phyloP scores from a whole-genome alignment of 2,113 vertebrate genomes.

The Corythoichthys haematopterus region DNA sequence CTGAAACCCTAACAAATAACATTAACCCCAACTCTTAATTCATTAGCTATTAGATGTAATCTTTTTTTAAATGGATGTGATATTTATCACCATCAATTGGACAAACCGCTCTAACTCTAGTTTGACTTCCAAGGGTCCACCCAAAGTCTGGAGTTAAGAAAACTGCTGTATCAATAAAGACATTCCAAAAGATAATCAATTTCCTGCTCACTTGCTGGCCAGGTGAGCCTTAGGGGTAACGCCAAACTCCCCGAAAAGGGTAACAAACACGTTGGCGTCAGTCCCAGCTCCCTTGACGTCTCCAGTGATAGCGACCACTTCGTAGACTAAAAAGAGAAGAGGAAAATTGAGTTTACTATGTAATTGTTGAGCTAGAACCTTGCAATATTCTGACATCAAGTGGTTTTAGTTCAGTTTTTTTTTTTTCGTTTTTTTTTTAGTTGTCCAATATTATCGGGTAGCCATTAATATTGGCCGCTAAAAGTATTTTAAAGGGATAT shows the following conservation, averaged over 20 bases:
- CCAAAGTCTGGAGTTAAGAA: background rate
- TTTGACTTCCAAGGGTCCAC: background rate
- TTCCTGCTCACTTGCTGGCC: slow-evolving; percentile 90
- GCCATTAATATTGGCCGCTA: too few species aligned
- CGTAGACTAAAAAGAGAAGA: slow-evolving; percentile 78
- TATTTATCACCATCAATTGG: background rate
- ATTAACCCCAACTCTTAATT: background rate
- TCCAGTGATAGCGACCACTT: slow-evolving; percentile 89
- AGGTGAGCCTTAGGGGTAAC: slow-evolving; percentile 93
- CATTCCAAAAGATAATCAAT: background rate
- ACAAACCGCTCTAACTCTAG: background rate
- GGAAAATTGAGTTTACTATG: slow-evolving; percentile 8
- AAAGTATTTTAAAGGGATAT: too few species aligned
- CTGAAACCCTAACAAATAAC: background rate
- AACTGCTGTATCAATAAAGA: background rate
- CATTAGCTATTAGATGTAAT: too few species aligned
- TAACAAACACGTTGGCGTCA: slow-evolving; percentile 92
- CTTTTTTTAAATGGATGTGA: too few species aligned
- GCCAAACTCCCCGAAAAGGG: slow-evolving; percentile 90
- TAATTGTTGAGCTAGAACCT: too few species aligned
- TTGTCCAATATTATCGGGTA: too few species aligned
- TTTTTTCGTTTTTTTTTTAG: too few species aligned
- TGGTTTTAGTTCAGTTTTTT: too few species aligned
- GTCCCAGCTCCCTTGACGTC: slow-evolving; percentile 93
- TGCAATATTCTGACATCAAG: too few species aligned